Percentiles rank a stretch among this genome's conserved stretches.
Conservation (phyloP, 2,888 invertebrate genomes). For the Mythimna vitellina region DNA sequence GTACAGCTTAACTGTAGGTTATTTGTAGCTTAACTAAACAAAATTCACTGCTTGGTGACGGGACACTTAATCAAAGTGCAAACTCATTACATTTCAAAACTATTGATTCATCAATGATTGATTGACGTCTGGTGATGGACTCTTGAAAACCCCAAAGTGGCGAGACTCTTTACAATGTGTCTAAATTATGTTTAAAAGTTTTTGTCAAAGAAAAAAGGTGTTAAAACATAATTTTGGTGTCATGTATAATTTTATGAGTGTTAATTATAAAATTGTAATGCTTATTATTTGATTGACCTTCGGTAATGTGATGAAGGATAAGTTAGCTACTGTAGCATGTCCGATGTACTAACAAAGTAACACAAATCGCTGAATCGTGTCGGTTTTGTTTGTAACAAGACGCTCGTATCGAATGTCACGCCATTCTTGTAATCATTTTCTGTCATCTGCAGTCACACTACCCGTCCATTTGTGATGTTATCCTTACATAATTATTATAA, state of each 20-base stretch:
- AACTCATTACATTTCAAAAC: conserved; percentile 43
- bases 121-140: conserved; percentile 55
- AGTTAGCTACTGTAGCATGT: conserved; percentile 33
- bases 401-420: conserved; percentile 68
- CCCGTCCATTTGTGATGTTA: conserved; percentile 15
- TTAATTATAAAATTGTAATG: conserved; percentile 21
- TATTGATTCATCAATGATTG: conserved; percentile 54
- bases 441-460: conserved; percentile 27
- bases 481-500: too few relatives aligned
- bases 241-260: conserved; percentile 38
- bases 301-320: conserved; percentile 6
- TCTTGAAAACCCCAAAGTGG: conserved; percentile 39
- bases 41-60: conserved; percentile 12
- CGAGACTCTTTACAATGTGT: conserved; percentile 50
- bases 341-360: conserved; percentile 29
- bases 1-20: background rate
- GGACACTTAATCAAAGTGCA: conserved; percentile 40
- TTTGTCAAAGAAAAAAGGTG: conserved; percentile 24
- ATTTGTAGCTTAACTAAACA: conserved; percentile 13
- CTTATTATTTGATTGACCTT: conserved; percentile 30
- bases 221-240: conserved; percentile 27
- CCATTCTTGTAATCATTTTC: conserved; percentile 63
- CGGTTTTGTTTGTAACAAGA: conserved; percentile 72
- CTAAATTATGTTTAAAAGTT: conserved; percentile 33
- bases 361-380: conserved; percentile 66